phyloP scores from a whole-genome alignment of 2,113 vertebrate genomes.

The Callorhinus ursinus region DNA sequence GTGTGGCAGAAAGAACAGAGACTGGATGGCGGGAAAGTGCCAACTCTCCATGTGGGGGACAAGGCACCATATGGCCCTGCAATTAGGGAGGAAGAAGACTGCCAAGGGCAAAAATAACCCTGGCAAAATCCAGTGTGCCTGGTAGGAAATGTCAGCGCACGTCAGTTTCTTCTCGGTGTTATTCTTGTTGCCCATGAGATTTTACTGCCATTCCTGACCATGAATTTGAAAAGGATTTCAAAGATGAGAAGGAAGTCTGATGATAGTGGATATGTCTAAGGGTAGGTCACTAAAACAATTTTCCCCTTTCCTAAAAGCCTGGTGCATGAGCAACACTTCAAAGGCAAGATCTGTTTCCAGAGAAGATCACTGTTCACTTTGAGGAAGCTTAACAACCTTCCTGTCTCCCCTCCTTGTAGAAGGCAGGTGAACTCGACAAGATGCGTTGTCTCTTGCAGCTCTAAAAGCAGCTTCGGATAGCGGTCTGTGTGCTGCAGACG shows the following conservation, averaged over 20 bases:
- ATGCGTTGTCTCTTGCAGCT: neutral
- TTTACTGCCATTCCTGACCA: slow-evolving; percentile 22
- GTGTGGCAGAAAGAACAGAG: slow-evolving; percentile 73
- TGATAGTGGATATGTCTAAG: slow-evolving; percentile 38
- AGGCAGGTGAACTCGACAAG: neutral
- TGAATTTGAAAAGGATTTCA: slow-evolving; percentile 45
- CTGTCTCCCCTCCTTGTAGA: neutral
- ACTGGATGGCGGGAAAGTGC: slow-evolving; percentile 66
- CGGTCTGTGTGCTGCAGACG: neutral
- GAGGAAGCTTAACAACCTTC: slow-evolving; percentile 9
- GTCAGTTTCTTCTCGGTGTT: slow-evolving; percentile 33
- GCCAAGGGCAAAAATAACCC: slow-evolving; percentile 81
- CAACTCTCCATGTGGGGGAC: slow-evolving; percentile 71
- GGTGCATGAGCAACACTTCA: slow-evolving; percentile 36
- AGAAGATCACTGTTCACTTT: slow-evolving; percentile 11
- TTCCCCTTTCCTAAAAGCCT: slow-evolving; percentile 39
- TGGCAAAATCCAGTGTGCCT: slow-evolving; percentile 69
- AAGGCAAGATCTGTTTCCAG: slow-evolving; percentile 46
- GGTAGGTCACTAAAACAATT: slow-evolving; percentile 66
- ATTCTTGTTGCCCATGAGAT: neutral
- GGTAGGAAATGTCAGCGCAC: slow-evolving; percentile 57
- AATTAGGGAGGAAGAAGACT: slow-evolving; percentile 80
- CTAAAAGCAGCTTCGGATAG: neutral
- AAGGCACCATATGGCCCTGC: slow-evolving; percentile 77
- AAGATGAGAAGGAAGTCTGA: slow-evolving; percentile 68